phyloP scores from a whole-genome alignment of 2,888 invertebrate species.

The Tetanocera ferruginea region DNA sequence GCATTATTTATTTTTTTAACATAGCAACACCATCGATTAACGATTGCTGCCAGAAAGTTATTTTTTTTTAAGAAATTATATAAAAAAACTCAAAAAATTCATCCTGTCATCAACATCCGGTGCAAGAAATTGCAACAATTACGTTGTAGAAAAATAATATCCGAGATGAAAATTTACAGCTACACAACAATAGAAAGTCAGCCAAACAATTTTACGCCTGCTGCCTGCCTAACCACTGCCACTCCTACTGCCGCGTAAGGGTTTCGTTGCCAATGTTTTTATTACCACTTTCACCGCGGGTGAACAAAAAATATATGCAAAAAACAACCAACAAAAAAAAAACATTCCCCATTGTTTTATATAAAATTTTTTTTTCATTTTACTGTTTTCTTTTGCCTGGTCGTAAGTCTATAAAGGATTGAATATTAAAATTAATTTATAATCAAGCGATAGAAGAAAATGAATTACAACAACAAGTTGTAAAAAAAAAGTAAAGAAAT shows the following conservation, averaged over 20 bases:
- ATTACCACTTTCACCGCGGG: not conserved
- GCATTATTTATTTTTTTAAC: too few relatives aligned
- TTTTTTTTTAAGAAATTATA: not conserved
- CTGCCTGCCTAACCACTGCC: not conserved
- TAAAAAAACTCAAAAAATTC: not conserved
- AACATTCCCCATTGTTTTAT: not conserved
- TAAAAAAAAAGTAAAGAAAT: not conserved
- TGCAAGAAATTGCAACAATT: slow-evolving; percentile 11
- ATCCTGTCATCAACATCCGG: slow-evolving; percentile 30
- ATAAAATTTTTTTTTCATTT: not conserved
- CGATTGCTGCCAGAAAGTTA: not conserved
- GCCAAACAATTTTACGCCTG: slow-evolving; percentile 13
- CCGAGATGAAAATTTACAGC: not conserved
- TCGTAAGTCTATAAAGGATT: slow-evolving; percentile 46
- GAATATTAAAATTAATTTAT: slow-evolving; percentile 55
- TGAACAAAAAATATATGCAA: not conserved
- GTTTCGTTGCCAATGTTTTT: slow-evolving; percentile 4
- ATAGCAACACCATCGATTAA: not conserved
- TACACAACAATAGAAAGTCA: not conserved
- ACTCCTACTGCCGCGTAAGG: not conserved
- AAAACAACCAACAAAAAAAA: not conserved
- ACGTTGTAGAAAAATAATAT: not conserved
- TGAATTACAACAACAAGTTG: slow-evolving; percentile 23
- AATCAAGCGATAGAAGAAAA: slow-evolving; percentile 46
- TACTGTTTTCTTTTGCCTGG: not conserved